Evolutionary conservation across 2,797 vertebrate genomes (phyloP).

Genomic region (Mustela erminea): DNA sequence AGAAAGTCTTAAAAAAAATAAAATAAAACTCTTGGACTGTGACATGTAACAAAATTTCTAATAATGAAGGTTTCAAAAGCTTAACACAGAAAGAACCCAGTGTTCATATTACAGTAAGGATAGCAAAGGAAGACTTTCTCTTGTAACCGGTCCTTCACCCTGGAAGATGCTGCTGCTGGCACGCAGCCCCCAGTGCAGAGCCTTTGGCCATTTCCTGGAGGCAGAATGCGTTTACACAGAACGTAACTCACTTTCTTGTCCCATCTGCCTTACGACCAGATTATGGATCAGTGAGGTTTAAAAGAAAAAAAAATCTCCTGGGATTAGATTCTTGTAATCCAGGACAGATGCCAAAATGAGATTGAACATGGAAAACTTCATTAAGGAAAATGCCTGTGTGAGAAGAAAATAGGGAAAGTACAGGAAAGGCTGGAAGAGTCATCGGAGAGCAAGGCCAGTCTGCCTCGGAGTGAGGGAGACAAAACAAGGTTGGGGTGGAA

Average conservation of each 20-base stretch:
- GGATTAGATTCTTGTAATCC: background rate
- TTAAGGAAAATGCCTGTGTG: background rate
- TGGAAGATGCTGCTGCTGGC: background rate
- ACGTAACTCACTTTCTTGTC: background rate
- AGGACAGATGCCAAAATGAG: background rate
- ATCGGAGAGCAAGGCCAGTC: background rate
- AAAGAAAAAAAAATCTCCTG: background rate
- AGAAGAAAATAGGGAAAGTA: background rate
- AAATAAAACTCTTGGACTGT: background rate
- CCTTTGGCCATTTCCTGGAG: background rate
- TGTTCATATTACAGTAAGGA: background rate
- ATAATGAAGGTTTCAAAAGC: constrained; percentile 21
- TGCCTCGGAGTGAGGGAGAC: background rate
- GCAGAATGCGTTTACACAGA: background rate
- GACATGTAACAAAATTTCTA: constrained; percentile 18
- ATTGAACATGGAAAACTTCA: background rate
- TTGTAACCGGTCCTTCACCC: background rate
- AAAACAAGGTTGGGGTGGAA: background rate
- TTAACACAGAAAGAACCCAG: background rate
- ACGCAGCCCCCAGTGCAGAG: background rate
- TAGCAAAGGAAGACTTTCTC: background rate
- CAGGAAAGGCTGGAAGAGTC: background rate
- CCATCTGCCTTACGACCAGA: background rate
- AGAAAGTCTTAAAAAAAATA: too few species aligned
- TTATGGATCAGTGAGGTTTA: background rate